phyloP scores from a whole-genome alignment of 1,140 invertebrate species.

The Drosophila quadrilineata region DNA sequence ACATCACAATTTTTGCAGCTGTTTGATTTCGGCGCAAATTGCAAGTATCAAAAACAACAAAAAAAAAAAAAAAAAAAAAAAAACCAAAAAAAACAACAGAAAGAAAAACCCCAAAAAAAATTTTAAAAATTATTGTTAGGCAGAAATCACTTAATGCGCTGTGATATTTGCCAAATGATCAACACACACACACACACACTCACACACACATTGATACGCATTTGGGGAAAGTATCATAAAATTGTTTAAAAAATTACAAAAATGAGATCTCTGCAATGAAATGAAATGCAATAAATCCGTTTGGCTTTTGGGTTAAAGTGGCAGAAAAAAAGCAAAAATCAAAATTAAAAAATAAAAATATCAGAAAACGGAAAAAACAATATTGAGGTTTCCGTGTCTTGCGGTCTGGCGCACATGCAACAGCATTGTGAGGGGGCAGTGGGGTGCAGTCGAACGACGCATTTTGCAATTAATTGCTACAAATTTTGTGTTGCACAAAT shows the following conservation, averaged over 20 bases:
- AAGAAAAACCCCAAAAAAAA: constrained; percentile 12
- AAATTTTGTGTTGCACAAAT: constrained; percentile 70
- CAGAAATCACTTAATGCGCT: constrained; percentile 69
- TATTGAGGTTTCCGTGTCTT: constrained; percentile 74
- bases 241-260: constrained; percentile 23
- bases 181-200: constrained; percentile 1
- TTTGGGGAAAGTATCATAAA: constrained; percentile 7
- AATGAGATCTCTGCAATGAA: constrained; percentile 38
- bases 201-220: too few species aligned
- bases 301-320: constrained; percentile 32
- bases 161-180: constrained; percentile 37
- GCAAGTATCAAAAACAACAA: constrained; percentile 57
- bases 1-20: constrained; percentile 67
- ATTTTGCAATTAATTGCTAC: constrained; percentile 72
- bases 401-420: constrained; percentile 59
- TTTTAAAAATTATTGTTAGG: constrained; percentile 62
- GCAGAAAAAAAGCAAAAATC: constrained; percentile 31
- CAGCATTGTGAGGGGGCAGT: not conserved
- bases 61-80: not conserved
- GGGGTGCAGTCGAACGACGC: constrained; percentile 7
- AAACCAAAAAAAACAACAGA: constrained; percentile 49
- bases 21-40: constrained; percentile 76
- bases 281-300: constrained; percentile 71
- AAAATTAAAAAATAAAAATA: too few species aligned
- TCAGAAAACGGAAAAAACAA: too few species aligned